These are phyloP conservation scores for Coenobita brevimanus DNA, from an alignment of 1,140 invertebrate genomes.

Conservation along the genomic window DNA sequence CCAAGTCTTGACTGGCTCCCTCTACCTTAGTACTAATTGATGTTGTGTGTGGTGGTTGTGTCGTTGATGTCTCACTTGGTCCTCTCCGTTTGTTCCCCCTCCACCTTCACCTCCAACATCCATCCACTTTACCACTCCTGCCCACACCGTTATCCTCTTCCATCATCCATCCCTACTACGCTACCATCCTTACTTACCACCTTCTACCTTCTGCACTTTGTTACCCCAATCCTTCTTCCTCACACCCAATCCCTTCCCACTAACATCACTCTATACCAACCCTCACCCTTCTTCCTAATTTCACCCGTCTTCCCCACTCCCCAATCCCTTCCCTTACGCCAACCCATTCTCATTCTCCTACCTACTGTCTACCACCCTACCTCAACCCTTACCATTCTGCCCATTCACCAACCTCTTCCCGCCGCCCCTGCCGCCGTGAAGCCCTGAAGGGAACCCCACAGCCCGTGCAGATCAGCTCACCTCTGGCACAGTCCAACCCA, in stretches of 20 bases:
- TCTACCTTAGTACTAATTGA: conserved; percentile 34
- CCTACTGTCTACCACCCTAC: not conserved
- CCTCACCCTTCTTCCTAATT: too few species aligned
- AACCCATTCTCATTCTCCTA: too few species aligned
- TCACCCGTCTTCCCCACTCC: not conserved
- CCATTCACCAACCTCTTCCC: conserved; percentile 8
- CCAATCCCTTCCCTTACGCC: conserved; percentile 13
- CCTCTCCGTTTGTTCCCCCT: not conserved
- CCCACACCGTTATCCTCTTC: too few species aligned
- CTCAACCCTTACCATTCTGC: not conserved
- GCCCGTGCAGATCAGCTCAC: conserved; percentile 49
- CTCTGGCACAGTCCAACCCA: conserved; percentile 69
- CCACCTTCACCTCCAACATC: too few species aligned
- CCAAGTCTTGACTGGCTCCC: not conserved
- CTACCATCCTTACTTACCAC: too few species aligned
- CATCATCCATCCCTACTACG: too few species aligned
- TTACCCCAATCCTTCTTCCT: too few species aligned
- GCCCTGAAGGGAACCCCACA: conserved; percentile 56
- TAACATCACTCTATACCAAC: too few species aligned
- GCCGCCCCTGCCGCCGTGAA: conserved; percentile 55
- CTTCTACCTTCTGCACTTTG: too few species aligned
- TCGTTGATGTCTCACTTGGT: conserved; percentile 49
- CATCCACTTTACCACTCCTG: too few species aligned
- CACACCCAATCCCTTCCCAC: too few species aligned
- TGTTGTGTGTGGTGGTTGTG: conserved; percentile 54